These are phyloP conservation scores for Pammene fasciana DNA, from an alignment of 2,888 invertebrate species.

Conservation along the genomic window DNA sequence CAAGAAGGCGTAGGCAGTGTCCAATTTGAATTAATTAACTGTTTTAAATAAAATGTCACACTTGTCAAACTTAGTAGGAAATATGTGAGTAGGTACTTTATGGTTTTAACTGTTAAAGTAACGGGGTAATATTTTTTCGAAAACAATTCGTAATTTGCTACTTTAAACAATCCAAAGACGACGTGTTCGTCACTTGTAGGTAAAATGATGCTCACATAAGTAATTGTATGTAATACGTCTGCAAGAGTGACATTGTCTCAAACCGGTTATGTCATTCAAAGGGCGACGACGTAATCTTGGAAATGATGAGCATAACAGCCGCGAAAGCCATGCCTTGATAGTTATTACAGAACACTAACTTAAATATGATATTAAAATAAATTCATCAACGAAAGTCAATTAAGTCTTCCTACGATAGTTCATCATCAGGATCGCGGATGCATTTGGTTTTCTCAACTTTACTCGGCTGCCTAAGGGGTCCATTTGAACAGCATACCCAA, in stretches of 20 bases:
- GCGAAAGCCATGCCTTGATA: constrained; percentile 12
- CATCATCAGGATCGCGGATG: too few species aligned
- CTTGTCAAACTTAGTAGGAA: not conserved
- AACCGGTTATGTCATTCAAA: constrained; percentile 29
- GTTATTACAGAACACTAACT: not conserved
- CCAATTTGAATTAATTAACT: constrained; percentile 19
- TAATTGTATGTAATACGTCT: too few species aligned
- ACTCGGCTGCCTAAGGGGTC: too few species aligned
- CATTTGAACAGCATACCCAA: too few species aligned
- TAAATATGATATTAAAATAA: constrained; percentile 1
- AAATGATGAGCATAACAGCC: constrained; percentile 17
- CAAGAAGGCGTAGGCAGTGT: constrained; percentile 11
- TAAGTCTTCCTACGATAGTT: not conserved
- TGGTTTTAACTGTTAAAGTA: not conserved
- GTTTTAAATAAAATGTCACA: constrained; percentile 4
- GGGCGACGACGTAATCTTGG: constrained; percentile 25
- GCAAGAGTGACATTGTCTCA: constrained; percentile 19
- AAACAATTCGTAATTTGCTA: constrained; percentile 8
- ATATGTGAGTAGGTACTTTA: too few species aligned
- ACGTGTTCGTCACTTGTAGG: not conserved
- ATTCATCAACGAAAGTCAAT: not conserved
- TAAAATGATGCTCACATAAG: constrained; percentile 23
- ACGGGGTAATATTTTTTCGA: not conserved
- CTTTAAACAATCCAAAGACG: constrained; percentile 10
- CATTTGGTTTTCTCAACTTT: too few species aligned